Base-by-base conservation (phyloP, 2,797 vertebrate species). In the Molossus molossus region DNA sequence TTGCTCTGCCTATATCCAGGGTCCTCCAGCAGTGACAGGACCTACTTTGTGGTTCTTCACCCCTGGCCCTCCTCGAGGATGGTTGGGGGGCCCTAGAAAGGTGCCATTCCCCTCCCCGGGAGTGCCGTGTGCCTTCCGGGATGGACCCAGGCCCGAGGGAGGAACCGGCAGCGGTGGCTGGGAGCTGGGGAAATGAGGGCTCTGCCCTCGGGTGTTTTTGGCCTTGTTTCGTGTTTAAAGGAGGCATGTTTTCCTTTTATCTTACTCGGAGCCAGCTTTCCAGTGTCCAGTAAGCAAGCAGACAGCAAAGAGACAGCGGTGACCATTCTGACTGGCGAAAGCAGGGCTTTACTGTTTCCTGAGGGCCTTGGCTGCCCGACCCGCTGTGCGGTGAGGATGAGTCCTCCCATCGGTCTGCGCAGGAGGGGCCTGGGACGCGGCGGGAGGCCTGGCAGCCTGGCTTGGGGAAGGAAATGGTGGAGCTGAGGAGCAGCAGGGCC, bases 161-260 rank as follows among this genome's bases (percentile, higher is more conserved):
- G 25, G 37, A 91, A 14, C 40, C 18, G 11, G 50, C 14, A 58
- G 0, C 13, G 5, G 23, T 60, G 58, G 23, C 40, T 75, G 53
- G 60, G 88, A 45, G 25, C 72, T 82, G 84, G 37, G 76, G 2
- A 62, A 17, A 25, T 58, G 29, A 27, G 37, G 33, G 21, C 17
- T 62, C 57, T 87, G 65, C 48, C 77, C 82, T 88, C 67, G 81
- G 57, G 33, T 48, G 25, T 48, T 80, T 60, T 5, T 3, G 55
- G 21, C 79, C 33, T 92, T 64, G 45, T 88, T 92, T n/a, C 88
- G 70, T 70, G 65, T 86, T 57, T 80, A 62, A 95, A 88, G 15
- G 27, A 67, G 57, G 37, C 33, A 73, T 67, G 87, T 87, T 92
- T 82, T 69, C 8, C 53, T 75, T 87, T 87, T 40, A 20, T 92